Conservation (phyloP, 2,113 vertebrate genomes). For the Neolamprologus kungweensis region DNA sequence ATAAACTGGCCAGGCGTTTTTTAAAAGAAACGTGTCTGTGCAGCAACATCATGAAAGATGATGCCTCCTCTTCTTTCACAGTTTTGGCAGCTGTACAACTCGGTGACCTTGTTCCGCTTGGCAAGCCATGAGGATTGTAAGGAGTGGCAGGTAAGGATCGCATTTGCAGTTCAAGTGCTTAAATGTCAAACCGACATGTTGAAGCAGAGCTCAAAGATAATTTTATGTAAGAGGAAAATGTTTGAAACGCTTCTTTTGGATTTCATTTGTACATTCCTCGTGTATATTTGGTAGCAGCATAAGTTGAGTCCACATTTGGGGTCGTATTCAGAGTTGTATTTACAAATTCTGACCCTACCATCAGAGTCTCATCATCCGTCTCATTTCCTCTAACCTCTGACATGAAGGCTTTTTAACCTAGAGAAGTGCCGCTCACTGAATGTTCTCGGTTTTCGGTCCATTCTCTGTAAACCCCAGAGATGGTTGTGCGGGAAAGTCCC, state of each 20-base stretch:
- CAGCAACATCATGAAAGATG: neutral
- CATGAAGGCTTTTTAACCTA: neutral
- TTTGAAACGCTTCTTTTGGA: neutral
- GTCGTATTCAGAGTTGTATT: neutral
- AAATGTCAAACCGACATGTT: neutral
- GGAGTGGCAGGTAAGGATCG: slow-evolving; percentile 88
- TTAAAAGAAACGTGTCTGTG: neutral
- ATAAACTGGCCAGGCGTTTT: neutral
- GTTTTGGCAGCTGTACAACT: slow-evolving; percentile 99
- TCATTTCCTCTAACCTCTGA: neutral
- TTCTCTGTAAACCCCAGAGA: neutral
- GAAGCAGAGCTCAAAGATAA: neutral
- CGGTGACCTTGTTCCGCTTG: slow-evolving; percentile 85
- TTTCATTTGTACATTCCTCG: neutral
- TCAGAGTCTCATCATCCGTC: neutral
- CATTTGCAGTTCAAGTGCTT: neutral
- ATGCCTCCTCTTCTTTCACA: slow-evolving; percentile 43
- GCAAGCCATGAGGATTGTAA: slow-evolving; percentile 85
- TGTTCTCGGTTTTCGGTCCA: neutral
- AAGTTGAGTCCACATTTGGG: neutral
- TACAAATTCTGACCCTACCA: neutral
- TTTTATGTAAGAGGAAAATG: neutral
- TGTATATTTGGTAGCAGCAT: neutral
- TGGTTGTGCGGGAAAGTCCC: neutral
- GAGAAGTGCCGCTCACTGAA: neutral